phyloP scores from a whole-genome alignment of 1,140 invertebrate species.

The Colletes latitarsis region DNA sequence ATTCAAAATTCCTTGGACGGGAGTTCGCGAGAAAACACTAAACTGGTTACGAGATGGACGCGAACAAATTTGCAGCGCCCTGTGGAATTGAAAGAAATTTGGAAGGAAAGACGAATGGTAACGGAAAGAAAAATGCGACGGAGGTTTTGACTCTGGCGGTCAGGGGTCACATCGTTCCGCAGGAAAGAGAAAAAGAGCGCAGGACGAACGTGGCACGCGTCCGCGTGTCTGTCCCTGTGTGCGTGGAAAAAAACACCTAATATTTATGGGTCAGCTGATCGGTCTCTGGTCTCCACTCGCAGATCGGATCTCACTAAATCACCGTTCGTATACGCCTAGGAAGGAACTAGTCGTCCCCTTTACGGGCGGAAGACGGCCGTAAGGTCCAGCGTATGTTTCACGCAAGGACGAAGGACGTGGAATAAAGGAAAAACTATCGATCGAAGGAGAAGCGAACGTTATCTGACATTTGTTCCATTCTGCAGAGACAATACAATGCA shows the following conservation, averaged over 20 bases:
- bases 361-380: slow-evolving; percentile 43
- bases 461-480: slow-evolving; percentile 15
- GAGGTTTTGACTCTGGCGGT: slow-evolving; percentile 62
- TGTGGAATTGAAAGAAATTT: slow-evolving; percentile 69
- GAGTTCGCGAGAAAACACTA: background rate
- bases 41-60: background rate
- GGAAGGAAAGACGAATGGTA: slow-evolving; percentile 45
- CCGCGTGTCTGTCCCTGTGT: background rate
- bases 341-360: slow-evolving; percentile 66
- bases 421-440: slow-evolving; percentile 33
- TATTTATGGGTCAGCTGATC: slow-evolving; percentile 77
- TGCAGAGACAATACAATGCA: background rate
- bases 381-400: slow-evolving; percentile 57
- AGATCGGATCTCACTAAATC: slow-evolving; percentile 78
- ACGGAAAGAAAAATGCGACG: slow-evolving; percentile 67
- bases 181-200: slow-evolving; percentile 1
- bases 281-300: slow-evolving; percentile 67
- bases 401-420: slow-evolving; percentile 45
- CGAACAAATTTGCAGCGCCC: background rate
- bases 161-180: slow-evolving; percentile 61
- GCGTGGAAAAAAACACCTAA: slow-evolving; percentile 74
- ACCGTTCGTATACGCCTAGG: slow-evolving; percentile 72
- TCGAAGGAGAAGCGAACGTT: slow-evolving; percentile 17
- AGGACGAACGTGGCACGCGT: slow-evolving; percentile 6
- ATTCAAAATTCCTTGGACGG: no score